Evolutionary conservation across 2,113 vertebrate genomes (phyloP).

Genomic region (Patagioenas fasciata): DNA sequence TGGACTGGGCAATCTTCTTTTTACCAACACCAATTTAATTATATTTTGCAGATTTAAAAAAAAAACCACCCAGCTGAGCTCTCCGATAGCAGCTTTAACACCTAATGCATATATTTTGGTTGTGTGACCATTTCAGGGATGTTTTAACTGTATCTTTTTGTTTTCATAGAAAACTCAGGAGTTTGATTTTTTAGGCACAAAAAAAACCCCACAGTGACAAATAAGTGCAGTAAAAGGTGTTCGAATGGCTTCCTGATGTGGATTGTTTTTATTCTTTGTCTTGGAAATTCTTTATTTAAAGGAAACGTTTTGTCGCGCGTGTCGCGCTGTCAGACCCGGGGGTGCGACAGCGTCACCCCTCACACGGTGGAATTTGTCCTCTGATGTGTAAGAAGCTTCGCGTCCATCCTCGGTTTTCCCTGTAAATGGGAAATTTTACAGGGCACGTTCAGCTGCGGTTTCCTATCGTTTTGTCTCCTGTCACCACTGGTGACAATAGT

Average conservation of each 20-base stretch:
- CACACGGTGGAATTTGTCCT: background rate
- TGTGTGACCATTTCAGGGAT: background rate
- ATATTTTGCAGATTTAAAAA: conserved; percentile 41
- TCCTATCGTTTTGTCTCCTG: fast-evolving
- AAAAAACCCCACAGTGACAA: background rate
- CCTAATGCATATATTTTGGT: background rate
- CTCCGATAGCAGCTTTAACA: conserved; percentile 10
- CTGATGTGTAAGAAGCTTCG: too few relatives aligned
- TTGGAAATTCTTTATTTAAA: background rate
- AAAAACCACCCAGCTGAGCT: conserved; percentile 17
- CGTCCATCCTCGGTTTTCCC: background rate
- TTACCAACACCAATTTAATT: conserved; percentile 29
- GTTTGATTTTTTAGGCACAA: background rate
- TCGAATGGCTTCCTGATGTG: background rate
- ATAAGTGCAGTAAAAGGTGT: background rate
- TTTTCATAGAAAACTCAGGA: background rate
- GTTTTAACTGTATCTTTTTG: background rate
- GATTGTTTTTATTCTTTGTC: background rate
- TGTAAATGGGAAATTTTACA: too few relatives aligned
- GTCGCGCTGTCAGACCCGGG: background rate
- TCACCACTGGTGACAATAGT: fast-evolving
- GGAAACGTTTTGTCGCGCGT: fast-evolving
- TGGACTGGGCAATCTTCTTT: background rate
- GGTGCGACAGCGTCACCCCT: fast-evolving
- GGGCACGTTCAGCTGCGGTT: background rate